Evolutionary conservation across 2,113 vertebrate species (phyloP).

Genomic region (Rhea pennata): DNA sequence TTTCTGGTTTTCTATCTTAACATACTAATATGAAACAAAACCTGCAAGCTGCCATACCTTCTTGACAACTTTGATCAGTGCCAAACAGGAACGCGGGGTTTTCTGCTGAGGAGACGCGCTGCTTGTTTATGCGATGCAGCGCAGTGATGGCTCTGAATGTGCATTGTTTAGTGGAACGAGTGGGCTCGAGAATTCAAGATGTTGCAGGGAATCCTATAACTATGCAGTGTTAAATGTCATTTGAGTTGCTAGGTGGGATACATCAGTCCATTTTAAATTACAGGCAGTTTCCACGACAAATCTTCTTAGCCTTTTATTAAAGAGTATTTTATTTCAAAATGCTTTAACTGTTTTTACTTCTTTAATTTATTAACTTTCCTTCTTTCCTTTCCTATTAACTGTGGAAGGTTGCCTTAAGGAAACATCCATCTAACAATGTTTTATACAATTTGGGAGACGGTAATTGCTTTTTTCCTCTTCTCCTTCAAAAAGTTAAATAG

Average conservation of each 20-base stretch:
- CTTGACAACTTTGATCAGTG: neutral
- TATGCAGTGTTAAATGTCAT: neutral
- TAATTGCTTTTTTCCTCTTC: neutral
- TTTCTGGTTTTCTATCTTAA: neutral
- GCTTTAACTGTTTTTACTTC: neutral
- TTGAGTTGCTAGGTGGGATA: neutral
- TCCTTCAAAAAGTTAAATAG: neutral
- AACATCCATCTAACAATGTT: neutral
- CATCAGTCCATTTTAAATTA: neutral
- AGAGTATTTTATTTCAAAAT: neutral
- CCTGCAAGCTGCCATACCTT: neutral
- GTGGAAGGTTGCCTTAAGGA: neutral
- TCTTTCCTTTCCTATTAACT: neutral
- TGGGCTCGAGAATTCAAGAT: neutral
- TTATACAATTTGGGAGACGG: neutral
- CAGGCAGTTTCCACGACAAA: neutral
- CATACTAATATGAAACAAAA: neutral
- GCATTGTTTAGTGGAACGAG: neutral
- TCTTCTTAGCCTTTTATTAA: neutral
- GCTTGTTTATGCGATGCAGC: neutral
- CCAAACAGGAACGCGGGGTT: neutral
- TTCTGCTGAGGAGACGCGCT: neutral
- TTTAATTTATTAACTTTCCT: neutral
- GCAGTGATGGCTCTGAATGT: neutral
- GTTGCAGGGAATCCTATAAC: neutral